A percentile compares a stretch with the other conserved stretches of the same genome.
Conservation (phyloP, 1,140 invertebrate genomes). For the Pristionchus pacificus region DNA sequence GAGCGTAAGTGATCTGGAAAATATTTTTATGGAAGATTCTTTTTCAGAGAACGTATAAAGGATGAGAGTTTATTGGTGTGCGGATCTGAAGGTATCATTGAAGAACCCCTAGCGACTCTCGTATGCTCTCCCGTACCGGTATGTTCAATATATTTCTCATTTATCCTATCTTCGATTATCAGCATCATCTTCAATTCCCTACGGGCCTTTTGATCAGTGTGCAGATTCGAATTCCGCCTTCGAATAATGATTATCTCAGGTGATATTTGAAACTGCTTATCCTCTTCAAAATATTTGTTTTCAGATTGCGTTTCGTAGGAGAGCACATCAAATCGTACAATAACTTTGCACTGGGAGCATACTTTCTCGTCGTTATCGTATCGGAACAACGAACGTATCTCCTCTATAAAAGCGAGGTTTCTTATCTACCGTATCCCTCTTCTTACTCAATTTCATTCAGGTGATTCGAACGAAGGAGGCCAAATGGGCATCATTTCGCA, state of each 20-base stretch:
- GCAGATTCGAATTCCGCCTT: neutral
- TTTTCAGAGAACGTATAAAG: conserved; percentile 14
- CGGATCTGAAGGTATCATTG: neutral
- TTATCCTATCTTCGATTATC: too few species aligned
- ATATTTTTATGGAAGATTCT: neutral
- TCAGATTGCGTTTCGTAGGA: neutral
- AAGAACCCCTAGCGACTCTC: neutral
- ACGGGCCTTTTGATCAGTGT: neutral
- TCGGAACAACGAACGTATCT: neutral
- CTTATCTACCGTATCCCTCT: neutral
- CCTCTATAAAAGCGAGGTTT: neutral
- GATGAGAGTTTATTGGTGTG: conserved; percentile 9
- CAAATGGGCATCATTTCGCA: conserved; percentile 1
- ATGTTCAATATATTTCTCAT: too few species aligned
- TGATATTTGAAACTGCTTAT: too few species aligned
- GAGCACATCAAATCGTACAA: neutral
- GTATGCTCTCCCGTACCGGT: neutral
- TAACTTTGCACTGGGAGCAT: neutral
- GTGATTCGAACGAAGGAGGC: conserved; percentile 5
- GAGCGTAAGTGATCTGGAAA: conserved; percentile 3
- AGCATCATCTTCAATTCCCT: neutral
- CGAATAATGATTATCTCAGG: neutral
- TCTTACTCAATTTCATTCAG: neutral
- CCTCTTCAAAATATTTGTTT: too few species aligned
- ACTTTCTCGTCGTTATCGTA: neutral